These are phyloP conservation scores for Pelobates fuscus DNA, from an alignment of 2,113 vertebrate genomes.

Conservation along the genomic window DNA sequence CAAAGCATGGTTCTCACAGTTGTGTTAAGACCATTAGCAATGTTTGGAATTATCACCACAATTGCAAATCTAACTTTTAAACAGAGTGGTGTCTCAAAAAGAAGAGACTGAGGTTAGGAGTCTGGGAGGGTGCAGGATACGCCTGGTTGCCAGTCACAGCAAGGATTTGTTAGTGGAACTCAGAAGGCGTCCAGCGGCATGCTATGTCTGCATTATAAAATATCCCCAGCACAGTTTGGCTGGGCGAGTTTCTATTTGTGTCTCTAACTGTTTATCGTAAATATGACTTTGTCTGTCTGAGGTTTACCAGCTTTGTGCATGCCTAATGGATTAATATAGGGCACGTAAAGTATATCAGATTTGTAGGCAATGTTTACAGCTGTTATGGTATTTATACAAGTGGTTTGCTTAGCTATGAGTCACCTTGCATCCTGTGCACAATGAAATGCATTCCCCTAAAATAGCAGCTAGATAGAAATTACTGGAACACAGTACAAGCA, in stretches of 20 bases:
- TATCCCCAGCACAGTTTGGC: neutral
- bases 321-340: slow-evolving; percentile 3
- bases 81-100: neutral
- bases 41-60: neutral
- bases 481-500: slow-evolving; percentile 26
- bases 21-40: no score
- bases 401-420: slow-evolving; percentile 28
- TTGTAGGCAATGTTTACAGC: slow-evolving; percentile 30
- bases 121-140: neutral
- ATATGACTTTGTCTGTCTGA: neutral
- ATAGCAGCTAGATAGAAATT: slow-evolving; percentile 32
- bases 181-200: neutral
- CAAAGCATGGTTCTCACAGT: no score
- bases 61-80: neutral
- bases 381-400: slow-evolving; percentile 39
- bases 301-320: slow-evolving; percentile 22
- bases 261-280: neutral
- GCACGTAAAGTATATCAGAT: slow-evolving; percentile 13
- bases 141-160: no score
- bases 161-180: neutral
- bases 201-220: neutral
- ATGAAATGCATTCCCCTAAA: slow-evolving; percentile 48
- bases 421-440: slow-evolving; percentile 50
- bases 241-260: neutral
- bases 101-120: neutral